These are phyloP conservation scores for Corythucha ciliata DNA, from an alignment of 2,888 invertebrate species.

Conservation along the genomic window DNA sequence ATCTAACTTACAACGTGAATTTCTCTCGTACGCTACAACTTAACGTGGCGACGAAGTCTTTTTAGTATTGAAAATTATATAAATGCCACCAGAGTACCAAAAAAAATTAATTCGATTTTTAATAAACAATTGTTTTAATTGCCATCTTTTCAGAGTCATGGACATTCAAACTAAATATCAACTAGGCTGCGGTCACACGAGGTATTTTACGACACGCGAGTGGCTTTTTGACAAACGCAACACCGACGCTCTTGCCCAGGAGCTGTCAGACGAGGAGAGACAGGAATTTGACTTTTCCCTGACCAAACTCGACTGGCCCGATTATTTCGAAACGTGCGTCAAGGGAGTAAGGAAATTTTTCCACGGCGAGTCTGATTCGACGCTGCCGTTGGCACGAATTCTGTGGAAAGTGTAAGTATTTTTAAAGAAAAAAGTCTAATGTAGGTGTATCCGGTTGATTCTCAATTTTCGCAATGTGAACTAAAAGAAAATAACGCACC, in stretches of 20 bases:
- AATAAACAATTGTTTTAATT: slow-evolving; percentile 23
- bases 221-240: slow-evolving; percentile 85
- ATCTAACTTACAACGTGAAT: too few species aligned
- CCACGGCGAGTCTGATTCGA: slow-evolving; percentile 42
- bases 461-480: too few species aligned
- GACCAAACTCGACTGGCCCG: slow-evolving; percentile 75
- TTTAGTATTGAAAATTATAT: too few species aligned
- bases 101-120: neutral
- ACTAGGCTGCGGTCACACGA: slow-evolving; percentile 73
- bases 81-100: neutral
- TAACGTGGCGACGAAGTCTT: neutral
- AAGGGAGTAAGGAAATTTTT: slow-evolving; percentile 82
- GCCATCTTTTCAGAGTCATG: slow-evolving; percentile 71
- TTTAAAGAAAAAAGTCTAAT: too few species aligned
- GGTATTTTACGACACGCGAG: slow-evolving; percentile 83
- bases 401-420: slow-evolving; percentile 7
- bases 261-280: slow-evolving; percentile 55
- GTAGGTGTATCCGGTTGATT: too few species aligned
- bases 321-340: slow-evolving; percentile 81
- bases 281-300: slow-evolving; percentile 78
- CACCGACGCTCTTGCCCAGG: slow-evolving; percentile 57
- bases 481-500: too few species aligned
- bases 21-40: too few species aligned
- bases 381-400: slow-evolving; percentile 7
- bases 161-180: slow-evolving; percentile 73